Evolutionary conservation across 2,888 invertebrate genomes (phyloP), one percentile per base, ranked within the genome.

Genomic region (Acronicta psi): DNA sequence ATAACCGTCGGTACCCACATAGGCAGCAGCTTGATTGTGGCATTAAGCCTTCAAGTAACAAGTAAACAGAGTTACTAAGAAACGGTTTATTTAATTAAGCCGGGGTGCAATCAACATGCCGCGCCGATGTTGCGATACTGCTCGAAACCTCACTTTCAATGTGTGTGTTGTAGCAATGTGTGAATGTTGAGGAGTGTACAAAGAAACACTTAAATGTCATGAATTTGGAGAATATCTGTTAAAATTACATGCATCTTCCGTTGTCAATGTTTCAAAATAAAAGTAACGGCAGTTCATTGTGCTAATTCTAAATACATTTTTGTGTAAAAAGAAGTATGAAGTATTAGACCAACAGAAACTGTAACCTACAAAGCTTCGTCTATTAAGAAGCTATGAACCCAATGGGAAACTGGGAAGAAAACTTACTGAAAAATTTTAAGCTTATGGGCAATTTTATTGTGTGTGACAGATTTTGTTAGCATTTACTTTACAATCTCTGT

Each of bases 81-180:
- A 91, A 86, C 85, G 83, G 87, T 89, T 92, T 89, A 91, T 90
- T 91, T 91, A 92, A 92, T 92, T 91, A 92, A 80, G 86, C 80
- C 79, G 73, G 82, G 82, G 81, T 80, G 80, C 79, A 89, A 89
- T 88, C 88, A 88, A 82, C 85, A 77, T 84, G 84, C 86, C 86
- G 66, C 64, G 46, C 65, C 73, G 64, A 77, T 77, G 77, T 65
- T 67, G 76, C 69, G 68, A 71, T 69, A 70, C 67, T 46, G 69
- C 67, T 60, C 62, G 66, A 45, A 61, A 46, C 59, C 43, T 59
- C 50, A 31, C 40, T 70, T 67, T 54, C 41, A 41, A n/a, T 38
- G 34, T 36, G 61, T 53, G 52, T 61, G 18, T 61, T 38, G 36
- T 55, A 38, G 4, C 1, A 44, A 16, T 23, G 23, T 34, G 14